Base-by-base conservation (phyloP, 2,888 invertebrate genomes). In the Lochmaea crataegi region DNA sequence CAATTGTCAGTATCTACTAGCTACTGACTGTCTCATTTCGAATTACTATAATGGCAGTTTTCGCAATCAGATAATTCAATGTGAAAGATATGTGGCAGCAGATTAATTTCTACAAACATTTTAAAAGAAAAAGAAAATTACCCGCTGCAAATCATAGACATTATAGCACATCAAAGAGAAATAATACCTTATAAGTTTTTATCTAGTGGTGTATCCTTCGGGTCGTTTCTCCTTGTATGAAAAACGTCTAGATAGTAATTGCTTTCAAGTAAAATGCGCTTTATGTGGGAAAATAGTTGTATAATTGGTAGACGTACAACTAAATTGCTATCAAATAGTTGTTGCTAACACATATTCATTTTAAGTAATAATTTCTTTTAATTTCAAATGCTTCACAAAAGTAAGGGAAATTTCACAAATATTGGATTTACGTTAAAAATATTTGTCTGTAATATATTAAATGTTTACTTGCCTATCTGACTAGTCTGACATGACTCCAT, bases 261-360 rank as follows among this genome's bases (percentile, higher is more conserved):
- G 65, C 65, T 69, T 63, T 68, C 48, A 68, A 64, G 68, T 73
- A 76, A 73, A 74, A 77, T 75, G 65, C 74, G 56, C 57, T 69
- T 69, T 63, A 69, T 64, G 69, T 69, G 69, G 69, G 69, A 69
- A 69, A 69, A 69, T 69, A 42, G 53, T 69, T 69, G 69, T 69
- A 63, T 69, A 69, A 69, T 69, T 69, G 63, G 10, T 69, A 10
- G 32, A 38, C 12, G 42, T 56, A 57, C 56, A 11, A 16, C 10
- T 53, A 18, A 53, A 53, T 18, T 16, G 66, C 42, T 5, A 11
- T 41, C n/a, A 63, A 18, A 18, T 16, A 53, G 53, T 18, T 53
- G 18, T 18, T 53, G 18, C 53, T 53, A 53, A 53, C 2, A 10
- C 18, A 3, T 53, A 16, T 53, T 16, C 7, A 18, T 18, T 18